Percentiles rank a stretch among this genome's conserved stretches.
phyloP scores from a whole-genome alignment of 2,797 vertebrate genomes.

The Crax fasciolata region DNA sequence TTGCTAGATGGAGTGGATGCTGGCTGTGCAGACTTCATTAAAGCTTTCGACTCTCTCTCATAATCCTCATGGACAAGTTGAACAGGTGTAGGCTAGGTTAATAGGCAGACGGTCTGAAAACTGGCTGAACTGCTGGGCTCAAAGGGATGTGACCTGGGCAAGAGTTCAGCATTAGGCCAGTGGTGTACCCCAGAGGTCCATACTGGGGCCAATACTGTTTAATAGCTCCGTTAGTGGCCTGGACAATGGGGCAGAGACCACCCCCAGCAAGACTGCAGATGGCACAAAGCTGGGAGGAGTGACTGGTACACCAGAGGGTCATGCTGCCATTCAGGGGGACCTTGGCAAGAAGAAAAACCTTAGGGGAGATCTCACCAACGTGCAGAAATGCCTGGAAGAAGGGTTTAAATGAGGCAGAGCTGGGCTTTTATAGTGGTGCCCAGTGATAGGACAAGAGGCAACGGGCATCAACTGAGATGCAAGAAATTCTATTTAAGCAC shows the following conservation, averaged over 20 bases:
- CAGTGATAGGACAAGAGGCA: background rate
- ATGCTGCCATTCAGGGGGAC: too few species aligned
- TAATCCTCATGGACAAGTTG: background rate
- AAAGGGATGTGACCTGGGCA: background rate
- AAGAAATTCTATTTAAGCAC: background rate
- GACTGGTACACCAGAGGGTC: too few species aligned
- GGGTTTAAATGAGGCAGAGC: background rate
- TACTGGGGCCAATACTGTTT: background rate
- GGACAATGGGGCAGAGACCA: background rate
- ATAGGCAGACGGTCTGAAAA: background rate
- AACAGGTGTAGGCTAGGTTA: background rate
- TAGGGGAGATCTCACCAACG: background rate
- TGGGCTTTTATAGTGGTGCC: background rate
- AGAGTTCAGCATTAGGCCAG: background rate
- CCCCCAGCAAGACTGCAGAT: background rate
- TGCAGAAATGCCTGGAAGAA: background rate
- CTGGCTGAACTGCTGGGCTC: background rate
- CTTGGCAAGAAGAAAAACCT: background rate
- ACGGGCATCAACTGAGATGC: background rate
- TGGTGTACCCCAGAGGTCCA: background rate
- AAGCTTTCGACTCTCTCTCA: background rate
- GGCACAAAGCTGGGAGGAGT: too few species aligned
- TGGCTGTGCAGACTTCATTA: background rate
- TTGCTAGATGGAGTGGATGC: background rate
- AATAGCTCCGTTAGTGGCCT: background rate